phyloP scores from a whole-genome alignment of 2,797 vertebrate genomes.

The Borostomias antarcticus region DNA sequence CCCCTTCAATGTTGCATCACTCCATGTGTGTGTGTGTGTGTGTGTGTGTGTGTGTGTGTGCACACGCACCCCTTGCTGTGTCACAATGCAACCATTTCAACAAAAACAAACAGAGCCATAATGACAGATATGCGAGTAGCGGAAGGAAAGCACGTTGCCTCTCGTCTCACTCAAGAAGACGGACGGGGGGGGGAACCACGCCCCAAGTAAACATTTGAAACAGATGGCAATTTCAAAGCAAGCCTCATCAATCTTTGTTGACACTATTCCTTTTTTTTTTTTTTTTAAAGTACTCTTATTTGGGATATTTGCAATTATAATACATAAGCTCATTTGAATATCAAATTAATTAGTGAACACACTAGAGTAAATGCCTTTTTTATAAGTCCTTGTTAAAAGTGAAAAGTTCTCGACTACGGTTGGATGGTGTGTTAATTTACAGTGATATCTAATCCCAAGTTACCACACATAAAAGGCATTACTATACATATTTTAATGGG shows the following conservation, averaged over 20 bases:
- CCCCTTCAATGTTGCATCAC: constrained; percentile 70
- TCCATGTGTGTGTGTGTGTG: constrained; percentile 19
- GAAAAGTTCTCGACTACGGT: constrained; percentile 85
- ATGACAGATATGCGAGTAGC: constrained; percentile 38
- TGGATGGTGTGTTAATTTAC: constrained; percentile 88
- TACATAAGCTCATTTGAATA: constrained; percentile 87
- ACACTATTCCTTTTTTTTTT: constrained; percentile 77
- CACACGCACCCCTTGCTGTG: background rate
- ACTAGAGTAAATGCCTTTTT: constrained; percentile 86
- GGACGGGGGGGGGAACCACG: constrained; percentile 23
- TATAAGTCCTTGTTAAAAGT: constrained; percentile 92
- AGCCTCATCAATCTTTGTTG: constrained; percentile 83
- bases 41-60: constrained; percentile 25
- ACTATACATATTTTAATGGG: constrained; percentile 88
- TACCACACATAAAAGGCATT: constrained; percentile 83
- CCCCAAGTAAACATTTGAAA: constrained; percentile 72
- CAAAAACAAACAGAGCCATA: constrained; percentile 43
- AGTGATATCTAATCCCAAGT: constrained; percentile 87
- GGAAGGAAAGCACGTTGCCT: constrained; percentile 42
- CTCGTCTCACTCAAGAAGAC: constrained; percentile 48
- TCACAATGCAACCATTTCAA: constrained; percentile 11
- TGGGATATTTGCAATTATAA: constrained; percentile 86
- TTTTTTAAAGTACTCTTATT: constrained; percentile 82
- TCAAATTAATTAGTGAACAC: constrained; percentile 90
- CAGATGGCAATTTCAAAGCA: constrained; percentile 77